Percentiles rank a stretch among this genome's conserved stretches.
phyloP scores from a whole-genome alignment of 2,113 vertebrate species.

The Thymallus thymallus region DNA sequence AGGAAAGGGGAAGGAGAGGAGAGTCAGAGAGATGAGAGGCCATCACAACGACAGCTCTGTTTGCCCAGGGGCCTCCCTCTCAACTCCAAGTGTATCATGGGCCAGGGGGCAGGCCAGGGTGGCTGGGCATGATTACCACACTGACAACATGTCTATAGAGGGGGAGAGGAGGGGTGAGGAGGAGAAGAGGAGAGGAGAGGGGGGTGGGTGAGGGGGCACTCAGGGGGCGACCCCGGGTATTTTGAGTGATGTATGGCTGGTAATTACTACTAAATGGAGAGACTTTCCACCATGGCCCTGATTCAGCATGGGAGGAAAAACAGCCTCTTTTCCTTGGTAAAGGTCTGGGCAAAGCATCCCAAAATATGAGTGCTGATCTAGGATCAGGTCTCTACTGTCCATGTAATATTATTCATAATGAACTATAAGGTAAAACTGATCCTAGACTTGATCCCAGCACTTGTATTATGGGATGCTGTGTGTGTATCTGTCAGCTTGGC shows the following conservation, averaged over 20 bases:
- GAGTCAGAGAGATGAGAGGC: conserved; percentile 13
- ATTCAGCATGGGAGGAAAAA: conserved; percentile 30
- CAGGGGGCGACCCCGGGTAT: conserved; percentile 76
- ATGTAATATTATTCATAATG: not conserved
- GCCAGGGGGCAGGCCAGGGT: conserved; percentile 56
- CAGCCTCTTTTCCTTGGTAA: conserved; percentile 32
- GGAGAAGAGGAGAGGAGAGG: not conserved
- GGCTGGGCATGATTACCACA: conserved; percentile 74
- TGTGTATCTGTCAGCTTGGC: conserved; percentile 60
- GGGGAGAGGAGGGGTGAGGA: conserved; percentile 60
- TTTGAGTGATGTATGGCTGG: conserved; percentile 82
- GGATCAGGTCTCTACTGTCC: no score
- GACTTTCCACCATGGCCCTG: conserved; percentile 49
- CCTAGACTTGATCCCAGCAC: no score
- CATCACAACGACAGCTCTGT: conserved; percentile 74
- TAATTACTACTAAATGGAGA: conserved; percentile 81
- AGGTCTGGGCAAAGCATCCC: not conserved
- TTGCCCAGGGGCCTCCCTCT: conserved; percentile 46
- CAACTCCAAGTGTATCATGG: conserved; percentile 63
- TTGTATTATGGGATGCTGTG: not conserved
- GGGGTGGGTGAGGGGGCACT: conserved; percentile 2
- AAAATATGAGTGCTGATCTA: no score
- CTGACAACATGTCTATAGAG: conserved; percentile 74
- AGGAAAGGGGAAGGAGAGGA: conserved; percentile 26
- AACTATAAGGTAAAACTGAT: no score